A percentile compares a stretch with the other conserved stretches of the same genome.
phyloP scores from a whole-genome alignment of 2,113 vertebrate species.

The Ceyx margarethae region DNA sequence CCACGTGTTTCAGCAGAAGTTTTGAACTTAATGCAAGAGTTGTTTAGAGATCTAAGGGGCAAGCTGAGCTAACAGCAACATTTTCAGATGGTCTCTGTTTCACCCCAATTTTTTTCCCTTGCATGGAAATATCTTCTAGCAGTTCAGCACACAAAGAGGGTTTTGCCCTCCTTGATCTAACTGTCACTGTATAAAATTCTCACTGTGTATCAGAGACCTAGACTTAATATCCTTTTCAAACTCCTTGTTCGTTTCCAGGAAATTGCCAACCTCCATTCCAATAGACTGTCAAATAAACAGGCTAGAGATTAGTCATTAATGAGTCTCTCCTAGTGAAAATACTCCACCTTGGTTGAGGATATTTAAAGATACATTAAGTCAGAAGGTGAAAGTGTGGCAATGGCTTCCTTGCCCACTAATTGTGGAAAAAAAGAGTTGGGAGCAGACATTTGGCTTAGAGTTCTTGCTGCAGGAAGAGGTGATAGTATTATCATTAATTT shows the following conservation, averaged over 20 bases:
- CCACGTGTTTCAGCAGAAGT: neutral
- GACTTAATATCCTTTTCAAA: neutral
- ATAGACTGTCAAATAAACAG: neutral
- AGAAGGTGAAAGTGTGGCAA: neutral
- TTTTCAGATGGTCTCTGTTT: neutral
- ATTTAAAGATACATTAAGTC: neutral
- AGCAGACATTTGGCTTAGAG: neutral
- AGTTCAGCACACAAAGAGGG: neutral
- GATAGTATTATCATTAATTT: neutral
- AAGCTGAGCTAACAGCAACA: neutral
- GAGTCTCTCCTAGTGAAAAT: neutral
- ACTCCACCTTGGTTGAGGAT: neutral
- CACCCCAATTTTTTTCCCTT: accelerated
- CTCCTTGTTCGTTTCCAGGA: neutral
- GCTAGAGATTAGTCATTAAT: neutral
- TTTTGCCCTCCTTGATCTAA: neutral
- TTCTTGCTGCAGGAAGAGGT: neutral
- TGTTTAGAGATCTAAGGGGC: neutral
- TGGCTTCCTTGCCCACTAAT: neutral
- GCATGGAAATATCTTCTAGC: neutral
- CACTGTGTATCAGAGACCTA: neutral
- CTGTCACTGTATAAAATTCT: neutral
- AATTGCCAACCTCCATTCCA: neutral
- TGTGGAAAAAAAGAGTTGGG: neutral
- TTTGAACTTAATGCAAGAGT: neutral